Conservation (phyloP, 2,888 invertebrate genomes). For the Amphimallon solstitiale region DNA sequence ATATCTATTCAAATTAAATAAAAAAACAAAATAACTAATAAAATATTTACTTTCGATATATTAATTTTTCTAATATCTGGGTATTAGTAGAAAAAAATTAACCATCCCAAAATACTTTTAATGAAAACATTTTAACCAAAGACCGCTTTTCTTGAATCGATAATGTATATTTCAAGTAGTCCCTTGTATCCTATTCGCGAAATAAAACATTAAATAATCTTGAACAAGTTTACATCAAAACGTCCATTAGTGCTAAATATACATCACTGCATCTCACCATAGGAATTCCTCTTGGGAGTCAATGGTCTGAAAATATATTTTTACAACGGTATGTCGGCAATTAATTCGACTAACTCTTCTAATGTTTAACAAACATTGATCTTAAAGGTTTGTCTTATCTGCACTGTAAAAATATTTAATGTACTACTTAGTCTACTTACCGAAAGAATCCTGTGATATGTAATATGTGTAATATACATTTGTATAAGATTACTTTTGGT, state of each 20-base stretch:
- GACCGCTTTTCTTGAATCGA: not conserved
- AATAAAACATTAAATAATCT: conserved; percentile 1
- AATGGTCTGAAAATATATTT: conserved; percentile 37
- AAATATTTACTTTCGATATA: too few species aligned
- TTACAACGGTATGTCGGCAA: conserved; percentile 33
- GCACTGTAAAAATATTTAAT: not conserved
- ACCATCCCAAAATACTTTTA: too few species aligned
- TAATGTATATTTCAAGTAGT: not conserved
- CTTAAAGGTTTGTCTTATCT: not conserved
- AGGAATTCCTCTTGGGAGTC: conserved; percentile 32
- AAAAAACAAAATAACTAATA: too few species aligned
- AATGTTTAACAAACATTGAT: conserved; percentile 10
- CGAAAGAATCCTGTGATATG: too few species aligned
- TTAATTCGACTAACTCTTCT: conserved; percentile 27
- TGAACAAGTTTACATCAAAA: conserved; percentile 14
- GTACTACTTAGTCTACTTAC: not conserved
- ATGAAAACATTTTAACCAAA: too few species aligned
- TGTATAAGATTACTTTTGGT: too few species aligned
- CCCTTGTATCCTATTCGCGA: not conserved
- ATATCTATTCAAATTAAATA: too few species aligned
- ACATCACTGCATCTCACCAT: conserved; percentile 20
- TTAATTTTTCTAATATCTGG: too few species aligned
- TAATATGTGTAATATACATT: too few species aligned
- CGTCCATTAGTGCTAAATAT: conserved; percentile 27
- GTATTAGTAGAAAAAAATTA: too few species aligned